Base-by-base conservation (phyloP, 2,888 invertebrate species). In the Erebia ligea region DNA sequence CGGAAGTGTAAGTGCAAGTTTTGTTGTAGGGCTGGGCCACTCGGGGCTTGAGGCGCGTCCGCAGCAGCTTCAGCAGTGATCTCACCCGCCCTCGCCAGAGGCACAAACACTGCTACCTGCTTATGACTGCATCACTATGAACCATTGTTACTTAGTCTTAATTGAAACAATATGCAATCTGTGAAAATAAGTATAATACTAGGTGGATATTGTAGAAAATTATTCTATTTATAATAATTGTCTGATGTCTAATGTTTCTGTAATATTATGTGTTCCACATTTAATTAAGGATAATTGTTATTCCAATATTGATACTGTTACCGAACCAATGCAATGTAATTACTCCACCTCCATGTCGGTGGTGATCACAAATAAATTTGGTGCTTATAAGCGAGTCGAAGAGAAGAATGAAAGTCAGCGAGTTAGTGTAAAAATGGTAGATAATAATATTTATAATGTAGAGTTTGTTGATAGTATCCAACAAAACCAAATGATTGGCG, bases 111-210 rank as follows among this genome's bases (percentile, higher is more conserved):
- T 90, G 92, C 91, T 93, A 94, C 94, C 94, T 95, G 94, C 94
- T 95, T 94, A 94, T 94, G 92, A 92, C 92, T 92, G 92, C 92
- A 92, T 92, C 92, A 92, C 93, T 90, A 92, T 90, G 90, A 92
- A 93, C 94, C 92, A 94, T 94, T 95, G 95, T 95, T 94, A 94
- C 94, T 94, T 93, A 93, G 93, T 92, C 90, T 91, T 93, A 93
- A 93, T 92, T 88, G 90, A 93, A 93, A 94, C 93, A 94, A 94
- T 94, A 95, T 95, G 95, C 95, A 95, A 95, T 95, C 95, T 95
- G 95, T 95, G 95, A 95, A 95, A 90, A 89, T 91, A 92, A 93
- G 87, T 91, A 87, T 93, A 94, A 91, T 90, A 84, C 84, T 94
- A 94, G 93, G 89, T 90, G 91, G 90, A 92, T 93, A 92, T 91